Percentiles rank a stretch among this genome's conserved stretches.
phyloP scores from a whole-genome alignment of 2,797 vertebrate genomes.

The Lophotriccus pileatus region DNA sequence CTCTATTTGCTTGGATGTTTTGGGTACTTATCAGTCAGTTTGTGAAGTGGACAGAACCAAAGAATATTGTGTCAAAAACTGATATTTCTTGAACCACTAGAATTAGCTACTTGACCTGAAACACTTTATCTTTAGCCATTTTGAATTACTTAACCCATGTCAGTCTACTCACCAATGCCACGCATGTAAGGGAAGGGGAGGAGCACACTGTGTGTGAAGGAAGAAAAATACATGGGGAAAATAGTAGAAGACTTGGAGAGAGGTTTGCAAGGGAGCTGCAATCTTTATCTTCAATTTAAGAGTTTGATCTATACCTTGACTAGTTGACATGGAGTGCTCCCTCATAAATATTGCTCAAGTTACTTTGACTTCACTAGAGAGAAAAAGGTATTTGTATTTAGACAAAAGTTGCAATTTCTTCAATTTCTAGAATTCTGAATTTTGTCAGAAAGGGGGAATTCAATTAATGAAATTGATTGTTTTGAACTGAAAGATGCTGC shows the following conservation, averaged over 20 bases:
- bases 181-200: not conserved
- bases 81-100: not conserved
- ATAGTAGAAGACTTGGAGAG: not conserved
- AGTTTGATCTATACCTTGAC: not conserved
- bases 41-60: not conserved
- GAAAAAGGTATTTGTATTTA: not conserved
- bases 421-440: not conserved
- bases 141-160: not conserved
- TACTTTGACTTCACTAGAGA: not conserved
- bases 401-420: not conserved
- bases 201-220: not conserved
- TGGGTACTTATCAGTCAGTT: not conserved
- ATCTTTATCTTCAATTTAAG: not conserved
- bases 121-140: not conserved
- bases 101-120: not conserved
- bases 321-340: not conserved
- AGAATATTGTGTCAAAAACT: not conserved
- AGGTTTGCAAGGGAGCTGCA: not conserved
- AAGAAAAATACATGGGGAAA: not conserved
- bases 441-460: not conserved
- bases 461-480: not conserved
- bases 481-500: not conserved
- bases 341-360: not conserved
- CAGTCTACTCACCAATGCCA: not conserved
- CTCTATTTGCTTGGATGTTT: not conserved